Conservation (phyloP, 2,888 invertebrate species). For the Coleophora deauratella region DNA sequence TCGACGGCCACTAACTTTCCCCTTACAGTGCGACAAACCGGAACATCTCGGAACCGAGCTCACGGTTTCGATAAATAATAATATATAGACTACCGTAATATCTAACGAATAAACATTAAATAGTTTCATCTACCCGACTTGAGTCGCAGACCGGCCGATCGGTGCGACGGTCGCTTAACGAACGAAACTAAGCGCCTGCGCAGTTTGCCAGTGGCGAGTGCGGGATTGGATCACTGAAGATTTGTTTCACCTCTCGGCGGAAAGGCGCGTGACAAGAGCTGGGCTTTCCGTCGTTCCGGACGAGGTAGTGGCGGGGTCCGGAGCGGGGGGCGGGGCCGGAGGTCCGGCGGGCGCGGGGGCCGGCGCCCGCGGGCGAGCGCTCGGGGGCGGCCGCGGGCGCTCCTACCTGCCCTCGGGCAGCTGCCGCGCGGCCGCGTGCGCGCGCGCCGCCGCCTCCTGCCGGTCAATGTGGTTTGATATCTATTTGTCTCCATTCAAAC, state of each 20-base stretch:
- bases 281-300: constrained; percentile 14
- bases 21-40: constrained; percentile 15
- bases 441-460: constrained; percentile 39
- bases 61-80: constrained; percentile 24
- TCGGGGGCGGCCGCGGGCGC: constrained; percentile 27
- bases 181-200: neutral
- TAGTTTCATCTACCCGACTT: constrained; percentile 31
- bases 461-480: neutral
- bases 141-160: constrained; percentile 5
- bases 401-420: constrained; percentile 64
- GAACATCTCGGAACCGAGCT: constrained; percentile 7
- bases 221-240: constrained; percentile 2
- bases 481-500: too few relatives aligned
- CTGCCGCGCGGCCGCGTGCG: constrained; percentile 44
- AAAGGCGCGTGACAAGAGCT: constrained; percentile 8
- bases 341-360: constrained; percentile 17
- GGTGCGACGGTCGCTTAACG: neutral
- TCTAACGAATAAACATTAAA: constrained; percentile 44
- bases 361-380: constrained; percentile 13
- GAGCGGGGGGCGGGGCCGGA: constrained; percentile 21
- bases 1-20: constrained; percentile 25
- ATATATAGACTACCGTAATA: constrained; percentile 36
- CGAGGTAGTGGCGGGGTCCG: constrained; percentile 14
- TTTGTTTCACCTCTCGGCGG: neutral
- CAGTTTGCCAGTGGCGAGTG: neutral